A percentile compares a stretch with the other conserved stretches of the same genome.
These are phyloP conservation scores for Chrysopa pallens DNA, from an alignment of 1,140 invertebrate genomes.

Conservation along the genomic window DNA sequence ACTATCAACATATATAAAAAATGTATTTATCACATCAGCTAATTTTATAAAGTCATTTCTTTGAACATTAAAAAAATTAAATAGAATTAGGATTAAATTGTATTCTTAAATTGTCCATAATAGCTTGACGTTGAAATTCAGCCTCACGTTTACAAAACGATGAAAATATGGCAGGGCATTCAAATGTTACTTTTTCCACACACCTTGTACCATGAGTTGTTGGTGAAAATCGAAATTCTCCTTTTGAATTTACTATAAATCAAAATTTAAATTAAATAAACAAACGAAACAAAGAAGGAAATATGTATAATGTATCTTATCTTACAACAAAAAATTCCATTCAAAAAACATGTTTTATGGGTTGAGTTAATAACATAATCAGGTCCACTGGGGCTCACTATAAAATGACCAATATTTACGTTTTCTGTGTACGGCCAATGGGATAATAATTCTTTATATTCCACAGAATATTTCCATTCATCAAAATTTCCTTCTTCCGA, in stretches of 20 bases:
- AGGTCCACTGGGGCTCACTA: slow-evolving; percentile 26
- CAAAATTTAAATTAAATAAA: slow-evolving; percentile 6
- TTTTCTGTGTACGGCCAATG: slow-evolving; percentile 41
- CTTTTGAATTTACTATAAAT: slow-evolving; percentile 33
- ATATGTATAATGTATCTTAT: not conserved
- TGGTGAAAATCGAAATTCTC: slow-evolving; percentile 33
- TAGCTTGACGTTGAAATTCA: slow-evolving; percentile 35
- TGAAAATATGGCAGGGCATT: slow-evolving; percentile 38
- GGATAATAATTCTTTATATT: slow-evolving; percentile 43
- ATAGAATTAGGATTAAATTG: slow-evolving; percentile 19
- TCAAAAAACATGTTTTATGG: slow-evolving; percentile 42
- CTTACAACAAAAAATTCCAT: slow-evolving; percentile 38
- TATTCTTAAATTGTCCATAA: slow-evolving; percentile 35
- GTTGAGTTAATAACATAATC: slow-evolving; percentile 33
- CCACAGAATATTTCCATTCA: slow-evolving; percentile 48
- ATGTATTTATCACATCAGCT: too few relatives aligned
- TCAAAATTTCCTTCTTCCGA: slow-evolving; percentile 43
- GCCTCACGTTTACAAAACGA: slow-evolving; percentile 36
- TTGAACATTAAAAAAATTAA: too few relatives aligned
- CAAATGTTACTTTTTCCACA: slow-evolving; percentile 36
- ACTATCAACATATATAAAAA: too few relatives aligned
- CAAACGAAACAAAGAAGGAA: slow-evolving; percentile 3
- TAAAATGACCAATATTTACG: slow-evolving; percentile 32
- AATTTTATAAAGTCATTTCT: too few relatives aligned
- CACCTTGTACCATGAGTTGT: slow-evolving; percentile 27